Evolutionary conservation across 1,140 invertebrate species (phyloP).

Genomic region (Penaeus japonicus): DNA sequence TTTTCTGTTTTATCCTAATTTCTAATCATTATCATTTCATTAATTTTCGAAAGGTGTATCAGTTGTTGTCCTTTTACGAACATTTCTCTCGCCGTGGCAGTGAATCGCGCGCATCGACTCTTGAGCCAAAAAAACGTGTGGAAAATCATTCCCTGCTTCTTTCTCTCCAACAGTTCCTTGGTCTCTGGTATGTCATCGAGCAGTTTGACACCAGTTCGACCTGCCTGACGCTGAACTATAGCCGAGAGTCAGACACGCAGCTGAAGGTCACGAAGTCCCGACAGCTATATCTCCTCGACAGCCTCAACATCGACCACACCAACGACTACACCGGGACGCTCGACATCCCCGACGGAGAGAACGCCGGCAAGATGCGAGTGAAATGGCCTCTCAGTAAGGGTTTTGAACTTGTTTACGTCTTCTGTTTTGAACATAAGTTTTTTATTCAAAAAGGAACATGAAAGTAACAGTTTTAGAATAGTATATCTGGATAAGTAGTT

Average conservation of each 20-base stretch:
- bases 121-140: too few species aligned
- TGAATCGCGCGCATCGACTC: too few species aligned
- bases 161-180: conserved; percentile 71
- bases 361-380: conserved; percentile 76
- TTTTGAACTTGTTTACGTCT: background rate
- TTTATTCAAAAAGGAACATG: too few species aligned
- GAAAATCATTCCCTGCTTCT: background rate
- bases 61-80: too few species aligned
- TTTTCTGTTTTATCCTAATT: too few species aligned
- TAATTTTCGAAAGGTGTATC: too few species aligned
- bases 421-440: too few species aligned
- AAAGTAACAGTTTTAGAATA: too few species aligned
- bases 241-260: conserved; percentile 69
- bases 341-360: conserved; percentile 72
- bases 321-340: conserved; percentile 79
- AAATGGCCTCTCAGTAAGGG: conserved; percentile 79
- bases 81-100: too few species aligned
- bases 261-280: conserved; percentile 77
- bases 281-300: conserved; percentile 70
- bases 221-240: conserved; percentile 83
- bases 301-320: conserved; percentile 73
- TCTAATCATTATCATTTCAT: too few species aligned
- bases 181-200: conserved; percentile 83
- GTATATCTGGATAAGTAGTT: background rate
- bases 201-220: conserved; percentile 82